phyloP scores from a whole-genome alignment of 2,797 vertebrate species.

The Acanthopagrus latus region DNA sequence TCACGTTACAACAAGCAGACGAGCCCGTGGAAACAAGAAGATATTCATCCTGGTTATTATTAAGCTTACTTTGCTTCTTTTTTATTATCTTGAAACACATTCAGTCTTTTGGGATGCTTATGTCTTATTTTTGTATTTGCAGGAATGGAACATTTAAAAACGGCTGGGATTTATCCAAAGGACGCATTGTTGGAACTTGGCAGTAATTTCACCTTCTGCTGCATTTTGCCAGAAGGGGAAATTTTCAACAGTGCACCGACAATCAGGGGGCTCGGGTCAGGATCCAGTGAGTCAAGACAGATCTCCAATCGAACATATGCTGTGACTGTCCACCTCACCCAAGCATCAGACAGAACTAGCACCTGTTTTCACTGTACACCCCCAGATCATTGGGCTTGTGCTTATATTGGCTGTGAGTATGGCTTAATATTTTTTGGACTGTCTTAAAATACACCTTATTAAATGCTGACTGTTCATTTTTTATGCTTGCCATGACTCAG shows the following conservation, averaged over 20 bases:
- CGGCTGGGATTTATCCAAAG: slow-evolving; percentile 54
- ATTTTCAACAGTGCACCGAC: rapidly evolving
- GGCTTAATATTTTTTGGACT: not conserved
- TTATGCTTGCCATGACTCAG: too few relatives aligned
- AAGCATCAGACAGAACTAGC: rapidly evolving
- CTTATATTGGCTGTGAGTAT: slow-evolving; percentile 76
- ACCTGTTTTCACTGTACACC: slow-evolving; percentile 33
- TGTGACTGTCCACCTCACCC: slow-evolving; percentile 32
- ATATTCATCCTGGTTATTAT: slow-evolving; percentile 53
- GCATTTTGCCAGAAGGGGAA: slow-evolving; percentile 43
- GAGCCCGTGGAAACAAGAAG: slow-evolving; percentile 52
- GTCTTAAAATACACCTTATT: not conserved
- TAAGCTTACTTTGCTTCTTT: not conserved
- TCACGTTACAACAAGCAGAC: slow-evolving; percentile 38
- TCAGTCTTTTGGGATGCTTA: not conserved
- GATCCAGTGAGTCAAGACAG: too few relatives aligned
- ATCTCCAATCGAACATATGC: slow-evolving; percentile 37
- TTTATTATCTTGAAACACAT: not conserved
- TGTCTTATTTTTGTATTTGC: not conserved
- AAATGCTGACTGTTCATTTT: not conserved
- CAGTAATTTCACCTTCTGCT: slow-evolving; percentile 77
- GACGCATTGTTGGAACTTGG: slow-evolving; percentile 34
- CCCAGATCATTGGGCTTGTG: slow-evolving; percentile 22
- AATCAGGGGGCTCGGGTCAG: too few relatives aligned
- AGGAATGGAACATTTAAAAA: rapidly evolving